Evolutionary conservation across 2,113 vertebrate genomes (phyloP).

Genomic region (Mustelus asterias): DNA sequence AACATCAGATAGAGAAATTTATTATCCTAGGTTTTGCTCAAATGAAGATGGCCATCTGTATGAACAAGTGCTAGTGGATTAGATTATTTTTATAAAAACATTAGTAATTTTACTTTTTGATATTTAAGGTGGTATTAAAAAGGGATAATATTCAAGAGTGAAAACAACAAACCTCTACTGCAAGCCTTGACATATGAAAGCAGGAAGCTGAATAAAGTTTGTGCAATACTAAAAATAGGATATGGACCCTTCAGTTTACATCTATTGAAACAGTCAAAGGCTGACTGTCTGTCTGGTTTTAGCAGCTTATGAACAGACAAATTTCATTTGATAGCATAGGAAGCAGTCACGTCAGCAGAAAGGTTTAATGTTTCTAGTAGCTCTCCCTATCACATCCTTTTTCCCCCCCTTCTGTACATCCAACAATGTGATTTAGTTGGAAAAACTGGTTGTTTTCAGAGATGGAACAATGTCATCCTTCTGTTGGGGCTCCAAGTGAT

Average conservation of each 20-base stretch:
- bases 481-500: neutral
- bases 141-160: neutral
- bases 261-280: neutral
- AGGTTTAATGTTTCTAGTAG: neutral
- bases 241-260: neutral
- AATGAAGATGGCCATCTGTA: neutral
- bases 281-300: neutral
- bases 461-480: neutral
- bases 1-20: neutral
- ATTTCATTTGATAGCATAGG: neutral
- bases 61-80: neutral
- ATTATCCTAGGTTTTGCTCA: neutral
- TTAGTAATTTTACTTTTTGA: neutral
- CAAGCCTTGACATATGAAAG: slow-evolving; percentile 6
- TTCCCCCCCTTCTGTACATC: neutral
- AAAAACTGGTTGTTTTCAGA: slow-evolving; percentile 10
- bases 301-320: neutral
- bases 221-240: slow-evolving; percentile 6
- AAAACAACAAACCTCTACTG: neutral
- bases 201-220: slow-evolving; percentile 8
- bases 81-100: neutral
- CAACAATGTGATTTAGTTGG: too few relatives aligned
- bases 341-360: neutral
- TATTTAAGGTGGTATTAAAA: too few relatives aligned
- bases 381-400: neutral